Percentiles rank a stretch among this genome's conserved stretches.
Conservation (phyloP, 2,113 vertebrate species). For the Emydura subglobosa region DNA sequence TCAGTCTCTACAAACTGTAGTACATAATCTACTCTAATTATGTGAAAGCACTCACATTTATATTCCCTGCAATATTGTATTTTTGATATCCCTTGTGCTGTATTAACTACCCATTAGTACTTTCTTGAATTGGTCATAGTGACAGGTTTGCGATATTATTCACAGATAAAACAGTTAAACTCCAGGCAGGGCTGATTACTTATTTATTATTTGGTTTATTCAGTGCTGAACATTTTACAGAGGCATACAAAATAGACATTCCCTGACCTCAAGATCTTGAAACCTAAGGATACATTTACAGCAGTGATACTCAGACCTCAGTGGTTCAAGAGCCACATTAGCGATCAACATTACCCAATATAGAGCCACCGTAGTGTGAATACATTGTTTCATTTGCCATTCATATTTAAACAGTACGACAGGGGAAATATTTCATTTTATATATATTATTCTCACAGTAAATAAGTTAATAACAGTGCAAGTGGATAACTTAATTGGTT, state of each 20-base stretch:
- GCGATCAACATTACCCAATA: too few species aligned
- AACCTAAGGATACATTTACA: not conserved
- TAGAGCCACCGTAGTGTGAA: not conserved
- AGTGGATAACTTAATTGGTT: not conserved
- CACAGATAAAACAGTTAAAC: not conserved
- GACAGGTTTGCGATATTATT: not conserved
- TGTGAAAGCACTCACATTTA: not conserved
- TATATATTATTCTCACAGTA: not conserved
- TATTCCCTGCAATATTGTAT: not conserved
- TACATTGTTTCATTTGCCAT: not conserved
- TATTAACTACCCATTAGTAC: not conserved
- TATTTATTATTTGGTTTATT: not conserved
- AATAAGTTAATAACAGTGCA: not conserved
- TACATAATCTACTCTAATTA: not conserved
- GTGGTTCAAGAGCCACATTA: not conserved
- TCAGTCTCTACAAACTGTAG: not conserved
- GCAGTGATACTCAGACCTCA: not conserved
- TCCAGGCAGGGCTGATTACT: not conserved
- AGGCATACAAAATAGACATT: not conserved
- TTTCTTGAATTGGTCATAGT: not conserved
- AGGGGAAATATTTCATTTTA: too few species aligned
- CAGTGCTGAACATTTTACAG: not conserved
- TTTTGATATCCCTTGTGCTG: not conserved
- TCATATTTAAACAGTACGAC: too few species aligned
- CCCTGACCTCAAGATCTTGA: not conserved